phyloP scores from a whole-genome alignment of 2,113 vertebrate genomes.

The Calyptomena viridis region DNA sequence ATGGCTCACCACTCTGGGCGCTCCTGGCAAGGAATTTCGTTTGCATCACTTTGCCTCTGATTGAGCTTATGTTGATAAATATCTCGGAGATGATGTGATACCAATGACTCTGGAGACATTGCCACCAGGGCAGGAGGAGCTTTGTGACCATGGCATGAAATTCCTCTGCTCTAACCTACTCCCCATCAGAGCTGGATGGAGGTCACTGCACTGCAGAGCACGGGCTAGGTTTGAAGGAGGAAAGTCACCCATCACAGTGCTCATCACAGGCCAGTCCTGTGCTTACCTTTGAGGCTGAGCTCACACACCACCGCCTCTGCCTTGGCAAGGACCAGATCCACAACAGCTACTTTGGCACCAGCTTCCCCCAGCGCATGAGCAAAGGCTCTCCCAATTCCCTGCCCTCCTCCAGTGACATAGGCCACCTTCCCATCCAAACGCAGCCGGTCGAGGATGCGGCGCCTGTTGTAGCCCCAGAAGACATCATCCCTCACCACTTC shows the following conservation, averaged over 20 bases:
- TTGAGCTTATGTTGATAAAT: background rate
- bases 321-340: conserved; percentile 76
- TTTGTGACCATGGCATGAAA: background rate
- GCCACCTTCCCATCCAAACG: conserved; percentile 76
- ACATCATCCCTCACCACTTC: conserved; percentile 65
- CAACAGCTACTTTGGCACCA: conserved; percentile 76
- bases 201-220: background rate
- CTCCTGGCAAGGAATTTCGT: background rate
- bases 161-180: background rate
- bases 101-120: background rate
- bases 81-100: background rate
- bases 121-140: background rate
- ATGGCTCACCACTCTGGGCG: background rate
- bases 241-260: accelerated
- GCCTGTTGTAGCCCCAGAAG: conserved; percentile 69
- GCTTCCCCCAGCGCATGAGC: conserved; percentile 79
- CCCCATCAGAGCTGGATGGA: background rate
- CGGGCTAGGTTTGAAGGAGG: background rate
- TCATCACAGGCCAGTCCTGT: accelerated
- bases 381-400: conserved; percentile 81
- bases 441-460: conserved; percentile 74
- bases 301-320: conserved; percentile 73
- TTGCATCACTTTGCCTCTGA: background rate
- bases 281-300: conserved; percentile 78
- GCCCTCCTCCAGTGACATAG: conserved; percentile 77